phyloP scores from a whole-genome alignment of 2,113 vertebrate species.

The Rhabdornis inornatus region DNA sequence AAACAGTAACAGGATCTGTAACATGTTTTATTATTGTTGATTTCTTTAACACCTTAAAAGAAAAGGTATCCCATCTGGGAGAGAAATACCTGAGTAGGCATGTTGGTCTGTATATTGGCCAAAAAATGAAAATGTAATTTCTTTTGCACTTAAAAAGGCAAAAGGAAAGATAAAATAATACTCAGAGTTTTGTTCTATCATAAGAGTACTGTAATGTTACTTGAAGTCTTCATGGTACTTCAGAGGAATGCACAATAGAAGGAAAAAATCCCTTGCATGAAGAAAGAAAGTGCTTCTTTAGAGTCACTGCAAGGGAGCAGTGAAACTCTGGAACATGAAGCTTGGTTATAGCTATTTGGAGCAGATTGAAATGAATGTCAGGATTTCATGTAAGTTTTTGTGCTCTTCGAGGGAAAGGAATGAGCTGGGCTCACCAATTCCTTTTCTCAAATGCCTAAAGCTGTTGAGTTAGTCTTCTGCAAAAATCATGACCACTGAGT shows the following conservation, averaged over 20 bases:
- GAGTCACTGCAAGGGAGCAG: background rate
- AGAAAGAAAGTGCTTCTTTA: background rate
- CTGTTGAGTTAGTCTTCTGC: background rate
- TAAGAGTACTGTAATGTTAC: background rate
- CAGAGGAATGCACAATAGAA: background rate
- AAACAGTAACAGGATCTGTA: background rate
- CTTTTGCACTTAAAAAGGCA: background rate
- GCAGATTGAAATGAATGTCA: background rate
- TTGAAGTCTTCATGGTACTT: background rate
- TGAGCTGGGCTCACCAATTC: background rate
- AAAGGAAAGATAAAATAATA: background rate
- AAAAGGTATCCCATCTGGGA: background rate
- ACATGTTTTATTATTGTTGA: background rate
- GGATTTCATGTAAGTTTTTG: background rate
- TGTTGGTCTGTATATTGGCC: background rate
- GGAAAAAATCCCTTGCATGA: background rate
- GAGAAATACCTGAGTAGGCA: background rate
- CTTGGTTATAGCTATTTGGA: background rate
- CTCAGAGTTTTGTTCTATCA: background rate
- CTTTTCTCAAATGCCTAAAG: background rate
- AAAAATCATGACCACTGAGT: background rate
- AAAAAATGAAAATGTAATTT: background rate
- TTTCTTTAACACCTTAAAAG: background rate
- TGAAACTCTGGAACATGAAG: background rate
- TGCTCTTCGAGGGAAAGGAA: rapidly evolving